These are phyloP conservation scores for Poeciliopsis turrubarensis DNA, from an alignment of 2,113 vertebrate species.

Conservation along the genomic window DNA sequence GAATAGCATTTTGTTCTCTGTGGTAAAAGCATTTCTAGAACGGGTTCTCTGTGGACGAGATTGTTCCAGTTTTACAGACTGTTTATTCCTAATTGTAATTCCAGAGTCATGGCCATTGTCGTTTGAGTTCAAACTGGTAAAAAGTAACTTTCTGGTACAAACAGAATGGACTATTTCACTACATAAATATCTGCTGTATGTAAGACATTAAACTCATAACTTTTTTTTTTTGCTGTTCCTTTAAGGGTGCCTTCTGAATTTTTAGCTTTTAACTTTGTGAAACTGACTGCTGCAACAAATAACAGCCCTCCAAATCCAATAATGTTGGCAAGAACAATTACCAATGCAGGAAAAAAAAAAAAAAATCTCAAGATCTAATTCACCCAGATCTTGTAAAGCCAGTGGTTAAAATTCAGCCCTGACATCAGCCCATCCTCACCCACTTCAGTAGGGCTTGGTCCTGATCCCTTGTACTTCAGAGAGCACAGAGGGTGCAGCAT, in stretches of 20 bases:
- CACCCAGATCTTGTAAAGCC: not conserved
- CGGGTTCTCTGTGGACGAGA: no score
- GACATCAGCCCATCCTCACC: slow-evolving; percentile 1
- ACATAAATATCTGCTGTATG: not conserved
- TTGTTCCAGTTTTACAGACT: not conserved
- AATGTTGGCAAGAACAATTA: no score
- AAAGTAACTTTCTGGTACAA: not conserved
- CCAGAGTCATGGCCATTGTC: not conserved
- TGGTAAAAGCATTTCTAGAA: no score
- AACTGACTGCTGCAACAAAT: not conserved
- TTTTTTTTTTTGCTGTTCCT: not conserved
- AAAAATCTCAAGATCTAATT: no score
- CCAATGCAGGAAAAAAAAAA: not conserved
- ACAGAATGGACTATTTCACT: not conserved
- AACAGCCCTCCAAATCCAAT: not conserved
- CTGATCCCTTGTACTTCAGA: not conserved
- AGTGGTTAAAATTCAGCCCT: not conserved
- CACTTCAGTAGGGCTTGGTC: not conserved
- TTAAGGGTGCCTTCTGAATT: not conserved
- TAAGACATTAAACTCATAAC: not conserved
- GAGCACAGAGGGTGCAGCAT: not conserved
- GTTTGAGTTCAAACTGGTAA: not conserved
- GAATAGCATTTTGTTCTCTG: no score
- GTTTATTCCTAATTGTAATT: not conserved
- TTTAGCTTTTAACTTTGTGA: not conserved